phyloP scores from a whole-genome alignment of 2,797 vertebrate genomes.

The Monodelphis domestica region DNA sequence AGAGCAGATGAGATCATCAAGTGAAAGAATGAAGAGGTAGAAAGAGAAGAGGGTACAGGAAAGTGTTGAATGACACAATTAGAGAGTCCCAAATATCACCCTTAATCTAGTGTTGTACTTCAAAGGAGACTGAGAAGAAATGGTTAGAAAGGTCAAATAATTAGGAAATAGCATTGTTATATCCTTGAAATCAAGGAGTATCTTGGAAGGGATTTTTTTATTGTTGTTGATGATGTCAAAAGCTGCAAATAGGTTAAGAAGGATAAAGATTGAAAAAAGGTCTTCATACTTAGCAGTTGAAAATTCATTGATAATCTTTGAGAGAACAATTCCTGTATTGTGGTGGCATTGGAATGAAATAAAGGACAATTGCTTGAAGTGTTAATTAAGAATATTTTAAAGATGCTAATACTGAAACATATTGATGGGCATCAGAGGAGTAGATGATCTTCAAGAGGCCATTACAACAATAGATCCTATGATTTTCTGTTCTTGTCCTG shows the following conservation, averaged over 20 bases:
- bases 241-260: not conserved
- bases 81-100: not conserved
- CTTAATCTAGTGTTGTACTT: not conserved
- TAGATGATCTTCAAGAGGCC: not conserved
- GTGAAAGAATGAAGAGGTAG: not conserved
- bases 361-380: not conserved
- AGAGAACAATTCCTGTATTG: not conserved
- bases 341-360: not conserved
- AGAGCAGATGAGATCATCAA: not conserved
- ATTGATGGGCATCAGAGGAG: not conserved
- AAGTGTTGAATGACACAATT: not conserved
- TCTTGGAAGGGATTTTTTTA: not conserved
- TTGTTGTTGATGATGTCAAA: not conserved
- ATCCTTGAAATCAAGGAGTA: not conserved
- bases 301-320: not conserved
- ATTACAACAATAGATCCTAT: not conserved
- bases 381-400: not conserved
- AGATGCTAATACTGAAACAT: not conserved
- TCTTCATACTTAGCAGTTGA: not conserved
- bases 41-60: not conserved
- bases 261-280: not conserved
- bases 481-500: not conserved
- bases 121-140: not conserved
- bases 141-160: not conserved
- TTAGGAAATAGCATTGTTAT: not conserved